Evolutionary conservation across 2,888 invertebrate genomes (phyloP).

Genomic region (Caradrina kadenii): DNA sequence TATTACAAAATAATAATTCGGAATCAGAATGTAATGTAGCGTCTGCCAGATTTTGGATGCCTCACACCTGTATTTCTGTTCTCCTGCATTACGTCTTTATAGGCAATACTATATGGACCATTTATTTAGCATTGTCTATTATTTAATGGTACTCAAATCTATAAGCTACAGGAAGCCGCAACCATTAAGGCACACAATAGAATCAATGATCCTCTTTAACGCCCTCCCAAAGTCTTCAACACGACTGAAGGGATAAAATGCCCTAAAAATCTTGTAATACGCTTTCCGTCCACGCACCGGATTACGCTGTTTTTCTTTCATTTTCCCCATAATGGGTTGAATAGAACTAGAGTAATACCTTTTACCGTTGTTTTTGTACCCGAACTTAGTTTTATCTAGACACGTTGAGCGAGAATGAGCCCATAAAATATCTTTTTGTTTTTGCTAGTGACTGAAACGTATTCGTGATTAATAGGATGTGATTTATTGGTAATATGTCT

Average conservation of each 20-base stretch:
- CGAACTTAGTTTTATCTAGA: conserved; percentile 31
- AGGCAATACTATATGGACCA: background rate
- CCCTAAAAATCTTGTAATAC: conserved; percentile 36
- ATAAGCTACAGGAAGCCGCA: conserved; percentile 15
- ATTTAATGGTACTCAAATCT: conserved; percentile 1
- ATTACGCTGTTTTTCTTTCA: conserved; percentile 49
- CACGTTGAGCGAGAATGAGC: conserved; percentile 30
- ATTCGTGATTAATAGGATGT: conserved; percentile 40
- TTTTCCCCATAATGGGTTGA: conserved; percentile 37
- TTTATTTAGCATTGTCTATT: conserved; percentile 17
- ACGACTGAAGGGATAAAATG: conserved; percentile 8
- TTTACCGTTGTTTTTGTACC: conserved; percentile 41
- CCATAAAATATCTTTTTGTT: conserved; percentile 39
- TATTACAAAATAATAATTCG: too few relatives aligned
- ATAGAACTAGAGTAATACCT: conserved; percentile 34
- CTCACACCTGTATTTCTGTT: background rate
- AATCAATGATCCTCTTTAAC: conserved; percentile 11
- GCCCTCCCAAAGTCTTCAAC: background rate
- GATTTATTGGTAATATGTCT: conserved; percentile 54
- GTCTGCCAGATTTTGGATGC: background rate
- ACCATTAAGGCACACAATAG: conserved; percentile 34
- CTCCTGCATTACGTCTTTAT: too few relatives aligned
- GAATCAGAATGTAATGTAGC: background rate
- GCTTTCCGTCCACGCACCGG: conserved; percentile 44
- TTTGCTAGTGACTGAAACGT: conserved; percentile 14